These are phyloP conservation scores for Nemopilema nomurai DNA, from an alignment of 30 jellyfish, hydroid and myxozoan genomes.

Conservation along the genomic window DNA sequence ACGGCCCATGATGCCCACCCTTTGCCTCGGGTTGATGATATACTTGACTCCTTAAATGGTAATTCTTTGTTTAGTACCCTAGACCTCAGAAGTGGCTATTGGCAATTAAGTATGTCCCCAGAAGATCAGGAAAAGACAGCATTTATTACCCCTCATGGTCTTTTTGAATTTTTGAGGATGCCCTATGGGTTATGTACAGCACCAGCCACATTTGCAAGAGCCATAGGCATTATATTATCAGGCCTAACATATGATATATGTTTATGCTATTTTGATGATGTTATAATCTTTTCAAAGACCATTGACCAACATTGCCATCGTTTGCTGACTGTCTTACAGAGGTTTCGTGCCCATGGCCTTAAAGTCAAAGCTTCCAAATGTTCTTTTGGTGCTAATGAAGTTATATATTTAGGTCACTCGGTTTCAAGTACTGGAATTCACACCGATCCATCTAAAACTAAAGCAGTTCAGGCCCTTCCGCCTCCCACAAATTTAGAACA, in stretches of 20 bases:
- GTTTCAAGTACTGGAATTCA: conserved; percentile 40
- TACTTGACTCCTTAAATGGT: conserved; percentile 38
- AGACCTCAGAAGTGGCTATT: conserved; percentile 61
- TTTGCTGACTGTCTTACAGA: conserved; percentile 6
- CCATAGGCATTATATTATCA: conserved; percentile 37
- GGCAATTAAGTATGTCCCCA: conserved; percentile 57
- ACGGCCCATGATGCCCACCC: conserved; percentile 65
- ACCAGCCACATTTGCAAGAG: conserved; percentile 42
- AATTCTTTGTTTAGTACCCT: conserved; percentile 39
- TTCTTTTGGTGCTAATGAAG: conserved; percentile 46
- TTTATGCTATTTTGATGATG: conserved; percentile 55
- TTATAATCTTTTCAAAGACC: conserved; percentile 21
- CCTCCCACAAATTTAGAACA: conserved; percentile 25
- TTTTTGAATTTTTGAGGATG: conserved; percentile 9
- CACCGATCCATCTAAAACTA: conserved; percentile 38
- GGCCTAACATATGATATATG: conserved; percentile 30
- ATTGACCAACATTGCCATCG: conserved; percentile 34
- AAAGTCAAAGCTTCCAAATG: conserved; percentile 55
- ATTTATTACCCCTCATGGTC: conserved; percentile 39
- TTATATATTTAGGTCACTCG: conserved; percentile 31
- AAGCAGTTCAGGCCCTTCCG: conserved; percentile 9
- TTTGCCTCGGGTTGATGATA: conserved; percentile 58
- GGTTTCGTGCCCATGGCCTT: conserved; percentile 37
- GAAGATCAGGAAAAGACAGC: conserved; percentile 43
- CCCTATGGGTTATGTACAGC: conserved; percentile 26